phyloP scores from a whole-genome alignment of 1,140 invertebrate species.

The Drosophila serrata region DNA sequence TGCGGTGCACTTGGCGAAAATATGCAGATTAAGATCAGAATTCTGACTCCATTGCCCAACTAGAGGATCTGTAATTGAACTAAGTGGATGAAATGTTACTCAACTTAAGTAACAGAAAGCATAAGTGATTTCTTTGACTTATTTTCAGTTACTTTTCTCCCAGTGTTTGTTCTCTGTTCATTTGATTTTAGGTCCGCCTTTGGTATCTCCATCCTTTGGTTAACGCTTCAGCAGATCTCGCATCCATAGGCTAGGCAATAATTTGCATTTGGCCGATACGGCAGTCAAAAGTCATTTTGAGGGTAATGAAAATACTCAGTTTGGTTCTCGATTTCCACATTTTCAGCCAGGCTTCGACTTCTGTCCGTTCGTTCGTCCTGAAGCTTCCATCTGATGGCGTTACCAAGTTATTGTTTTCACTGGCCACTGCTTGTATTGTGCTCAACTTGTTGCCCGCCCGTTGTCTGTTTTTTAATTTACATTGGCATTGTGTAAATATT shows the following conservation, averaged over 20 bases:
- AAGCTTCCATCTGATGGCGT: not conserved
- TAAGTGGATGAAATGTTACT: not conserved
- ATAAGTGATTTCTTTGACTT: too few species aligned
- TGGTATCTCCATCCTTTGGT: slow-evolving; percentile 49
- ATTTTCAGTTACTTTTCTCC: not conserved
- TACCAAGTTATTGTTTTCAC: slow-evolving; percentile 42
- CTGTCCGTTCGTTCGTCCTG: slow-evolving; percentile 1
- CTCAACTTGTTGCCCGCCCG: slow-evolving; percentile 81
- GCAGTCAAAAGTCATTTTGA: slow-evolving; percentile 24
- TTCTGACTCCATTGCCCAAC: too few species aligned
- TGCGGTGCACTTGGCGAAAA: slow-evolving; percentile 25
- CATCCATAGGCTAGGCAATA: slow-evolving; percentile 16
- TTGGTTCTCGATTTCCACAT: slow-evolving; percentile 7
- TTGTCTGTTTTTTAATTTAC: slow-evolving; percentile 81
- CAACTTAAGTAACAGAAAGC: not conserved
- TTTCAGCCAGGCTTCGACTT: not conserved
- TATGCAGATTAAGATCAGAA: not conserved
- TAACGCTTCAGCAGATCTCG: slow-evolving; percentile 57
- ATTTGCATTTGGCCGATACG: slow-evolving; percentile 43
- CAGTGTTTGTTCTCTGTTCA: slow-evolving; percentile 22
- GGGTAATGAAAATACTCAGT: slow-evolving; percentile 17
- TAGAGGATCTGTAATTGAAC: not conserved
- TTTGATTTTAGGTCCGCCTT: slow-evolving; percentile 55
- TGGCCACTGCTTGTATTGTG: slow-evolving; percentile 54
- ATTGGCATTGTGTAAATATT: slow-evolving; percentile 83